These are phyloP conservation scores for Polyodon spathula DNA, from an alignment of 2,113 vertebrate species.

Conservation along the genomic window DNA sequence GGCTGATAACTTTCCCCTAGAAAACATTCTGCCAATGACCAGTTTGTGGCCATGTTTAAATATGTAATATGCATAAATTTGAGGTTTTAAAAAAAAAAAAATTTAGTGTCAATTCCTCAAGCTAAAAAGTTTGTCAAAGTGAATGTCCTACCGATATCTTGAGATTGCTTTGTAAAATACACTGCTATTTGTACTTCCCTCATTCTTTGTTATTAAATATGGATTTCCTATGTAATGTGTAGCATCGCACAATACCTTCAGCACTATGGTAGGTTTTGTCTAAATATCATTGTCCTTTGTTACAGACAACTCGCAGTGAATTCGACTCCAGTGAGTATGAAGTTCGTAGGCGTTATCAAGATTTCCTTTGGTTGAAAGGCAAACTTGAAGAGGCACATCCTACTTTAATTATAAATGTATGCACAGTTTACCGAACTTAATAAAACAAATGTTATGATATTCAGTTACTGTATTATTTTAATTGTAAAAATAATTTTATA, in stretches of 20 bases:
- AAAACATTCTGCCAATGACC: not conserved
- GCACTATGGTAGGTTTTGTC: not conserved
- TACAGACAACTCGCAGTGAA: conserved; percentile 82
- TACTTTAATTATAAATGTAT: conserved; percentile 83
- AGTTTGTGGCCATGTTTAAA: conserved; percentile 3
- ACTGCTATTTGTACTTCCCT: no score
- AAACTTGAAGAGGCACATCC: conserved; percentile 82
- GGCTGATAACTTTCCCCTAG: not conserved
- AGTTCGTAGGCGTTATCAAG: conserved; percentile 86
- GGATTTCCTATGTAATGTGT: conserved; percentile 3
- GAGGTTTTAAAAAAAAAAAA: no score
- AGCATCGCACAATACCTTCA: conserved; percentile 10
- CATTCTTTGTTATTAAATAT: no score
- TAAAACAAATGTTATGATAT: no score
- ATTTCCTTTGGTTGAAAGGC: conserved; percentile 87
- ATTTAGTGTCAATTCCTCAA: no score
- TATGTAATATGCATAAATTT: no score
- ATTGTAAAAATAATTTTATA: no score
- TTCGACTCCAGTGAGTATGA: conserved; percentile 90
- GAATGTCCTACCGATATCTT: no score
- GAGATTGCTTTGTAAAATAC: no score
- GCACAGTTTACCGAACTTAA: conserved; percentile 20
- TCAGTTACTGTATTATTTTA: no score
- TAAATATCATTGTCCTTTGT: conserved; percentile 24
- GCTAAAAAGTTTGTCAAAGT: no score